Conservation (phyloP, 2,888 invertebrate genomes). For the Lagria hirta region DNA sequence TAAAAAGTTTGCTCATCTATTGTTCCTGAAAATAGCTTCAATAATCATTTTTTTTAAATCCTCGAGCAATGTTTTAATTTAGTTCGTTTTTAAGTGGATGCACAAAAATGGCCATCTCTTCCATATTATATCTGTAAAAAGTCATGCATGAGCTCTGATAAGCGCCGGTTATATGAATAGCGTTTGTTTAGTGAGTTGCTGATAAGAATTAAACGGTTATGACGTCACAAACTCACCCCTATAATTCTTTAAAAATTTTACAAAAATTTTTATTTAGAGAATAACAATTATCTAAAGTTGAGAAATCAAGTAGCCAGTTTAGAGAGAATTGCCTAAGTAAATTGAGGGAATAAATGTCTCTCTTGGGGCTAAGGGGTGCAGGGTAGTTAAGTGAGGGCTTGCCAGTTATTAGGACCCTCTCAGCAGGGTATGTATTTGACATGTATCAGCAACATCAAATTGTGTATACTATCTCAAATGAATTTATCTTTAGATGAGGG, state of each 20-base stretch:
- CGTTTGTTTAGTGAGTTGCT: slow-evolving; percentile 43
- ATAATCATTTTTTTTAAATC: too few relatives aligned
- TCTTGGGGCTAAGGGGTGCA: slow-evolving; percentile 35
- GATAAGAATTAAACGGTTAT: slow-evolving; percentile 43
- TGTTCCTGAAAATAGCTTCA: too few relatives aligned
- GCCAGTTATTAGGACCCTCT: slow-evolving; percentile 28
- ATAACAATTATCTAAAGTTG: slow-evolving; percentile 9
- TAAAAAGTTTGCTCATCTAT: too few relatives aligned
- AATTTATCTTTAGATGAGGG: slow-evolving; percentile 8
- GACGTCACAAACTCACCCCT: slow-evolving; percentile 38
- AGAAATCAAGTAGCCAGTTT: slow-evolving; percentile 35
- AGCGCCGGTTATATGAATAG: slow-evolving; percentile 40
- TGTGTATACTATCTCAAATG: slow-evolving; percentile 8
- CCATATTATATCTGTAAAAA: slow-evolving; percentile 39
- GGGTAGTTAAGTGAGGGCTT: slow-evolving; percentile 20
- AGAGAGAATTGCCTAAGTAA: slow-evolving; percentile 45
- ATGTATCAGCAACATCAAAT: slow-evolving; percentile 17
- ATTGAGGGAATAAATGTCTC: slow-evolving; percentile 43
- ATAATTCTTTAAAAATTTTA: too few relatives aligned
- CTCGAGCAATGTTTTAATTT: slow-evolving; percentile 26
- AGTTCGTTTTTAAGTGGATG: slow-evolving; percentile 26
- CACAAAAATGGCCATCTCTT: slow-evolving; percentile 30
- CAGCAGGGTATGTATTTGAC: slow-evolving; percentile 24
- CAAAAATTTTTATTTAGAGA: slow-evolving; percentile 10
- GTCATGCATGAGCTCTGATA: slow-evolving; percentile 43